Conservation (phyloP, 37 sponge, comb jelly and placozoan genomes). For the Oscarella lobularis region DNA sequence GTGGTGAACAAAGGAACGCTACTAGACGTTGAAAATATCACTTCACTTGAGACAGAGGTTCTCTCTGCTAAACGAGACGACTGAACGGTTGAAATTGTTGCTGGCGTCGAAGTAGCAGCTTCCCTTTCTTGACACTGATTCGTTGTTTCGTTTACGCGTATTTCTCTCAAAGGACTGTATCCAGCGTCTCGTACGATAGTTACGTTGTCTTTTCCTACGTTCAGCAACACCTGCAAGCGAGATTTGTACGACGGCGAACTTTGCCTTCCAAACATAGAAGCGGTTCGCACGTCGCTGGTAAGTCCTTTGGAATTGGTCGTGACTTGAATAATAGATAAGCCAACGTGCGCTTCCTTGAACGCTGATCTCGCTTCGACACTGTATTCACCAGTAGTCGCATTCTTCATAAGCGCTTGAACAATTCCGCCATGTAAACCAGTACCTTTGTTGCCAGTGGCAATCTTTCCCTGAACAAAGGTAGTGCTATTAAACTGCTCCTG, state of each 20-base stretch:
- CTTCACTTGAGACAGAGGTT: no score
- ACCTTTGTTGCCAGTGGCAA: conserved; percentile 10
- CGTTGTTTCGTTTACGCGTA: not conserved
- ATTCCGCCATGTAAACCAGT: conserved; percentile 29
- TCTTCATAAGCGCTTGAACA: conserved; percentile 3
- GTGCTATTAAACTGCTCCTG: conserved; percentile 32
- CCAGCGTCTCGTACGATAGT: not conserved
- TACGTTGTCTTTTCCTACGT: not conserved
- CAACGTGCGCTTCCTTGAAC: conserved; percentile 14
- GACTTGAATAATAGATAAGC: conserved; percentile 51
- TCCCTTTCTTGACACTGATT: no score
- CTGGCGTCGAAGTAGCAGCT: not conserved
- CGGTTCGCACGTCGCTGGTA: conserved; percentile 15
- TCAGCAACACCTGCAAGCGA: not conserved
- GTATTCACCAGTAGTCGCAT: conserved; percentile 26
- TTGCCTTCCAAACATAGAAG: not conserved
- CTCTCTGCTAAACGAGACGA: no score
- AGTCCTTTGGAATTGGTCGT: conserved; percentile 17
- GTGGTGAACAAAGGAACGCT: no score
- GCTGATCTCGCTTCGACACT: conserved; percentile 8
- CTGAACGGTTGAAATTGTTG: not conserved
- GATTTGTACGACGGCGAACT: not conserved
- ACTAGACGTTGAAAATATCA: no score
- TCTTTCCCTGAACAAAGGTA: conserved; percentile 12
- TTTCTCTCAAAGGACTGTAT: not conserved